Conservation (phyloP, 2,113 vertebrate species). For the Sminthopsis crassicaudata region DNA sequence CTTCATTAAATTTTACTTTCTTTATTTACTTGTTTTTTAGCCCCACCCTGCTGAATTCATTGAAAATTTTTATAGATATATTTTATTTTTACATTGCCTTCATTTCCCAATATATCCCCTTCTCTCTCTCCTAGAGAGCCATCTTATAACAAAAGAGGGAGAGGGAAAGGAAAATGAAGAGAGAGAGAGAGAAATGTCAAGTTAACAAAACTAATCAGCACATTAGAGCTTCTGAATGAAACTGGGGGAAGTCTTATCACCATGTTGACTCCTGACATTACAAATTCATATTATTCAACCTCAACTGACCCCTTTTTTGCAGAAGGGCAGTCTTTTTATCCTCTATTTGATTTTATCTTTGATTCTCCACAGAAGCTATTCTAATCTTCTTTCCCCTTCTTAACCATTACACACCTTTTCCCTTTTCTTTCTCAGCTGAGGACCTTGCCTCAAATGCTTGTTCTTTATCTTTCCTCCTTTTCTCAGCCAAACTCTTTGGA, state of each 20-base stretch:
- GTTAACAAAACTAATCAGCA: background rate
- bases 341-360: background rate
- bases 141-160: background rate
- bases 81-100: background rate
- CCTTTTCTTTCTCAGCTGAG: background rate
- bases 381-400: background rate
- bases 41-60: background rate
- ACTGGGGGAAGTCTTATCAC: background rate
- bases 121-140: background rate
- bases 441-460: background rate
- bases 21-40: background rate
- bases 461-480: background rate
- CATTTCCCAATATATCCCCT: background rate
- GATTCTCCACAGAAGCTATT: background rate
- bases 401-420: background rate
- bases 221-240: background rate
- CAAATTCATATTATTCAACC: background rate
- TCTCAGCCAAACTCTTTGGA: background rate
- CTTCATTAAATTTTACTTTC: background rate
- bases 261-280: background rate
- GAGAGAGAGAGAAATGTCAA: background rate
- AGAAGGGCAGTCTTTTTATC: background rate
- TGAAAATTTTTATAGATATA: background rate
- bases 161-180: no score
- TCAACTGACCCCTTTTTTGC: background rate